A percentile compares a stretch with the other conserved stretches of the same genome.
Evolutionary conservation across 2,888 invertebrate genomes (phyloP).

Genomic region (Lycocerus yunnanus): DNA sequence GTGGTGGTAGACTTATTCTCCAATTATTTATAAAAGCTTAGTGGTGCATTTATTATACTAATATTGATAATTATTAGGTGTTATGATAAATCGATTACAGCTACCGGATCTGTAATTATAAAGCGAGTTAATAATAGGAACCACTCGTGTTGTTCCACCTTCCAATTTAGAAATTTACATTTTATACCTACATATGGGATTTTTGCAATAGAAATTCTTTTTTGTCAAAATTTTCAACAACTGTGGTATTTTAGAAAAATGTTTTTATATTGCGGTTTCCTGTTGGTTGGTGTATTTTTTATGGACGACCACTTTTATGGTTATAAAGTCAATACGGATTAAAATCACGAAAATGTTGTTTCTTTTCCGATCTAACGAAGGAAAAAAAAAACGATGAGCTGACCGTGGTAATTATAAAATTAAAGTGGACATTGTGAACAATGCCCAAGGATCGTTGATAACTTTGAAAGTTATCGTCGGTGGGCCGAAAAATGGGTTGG

Average conservation of each 20-base stretch:
- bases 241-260: not conserved
- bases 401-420: not conserved
- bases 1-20: conserved; percentile 48
- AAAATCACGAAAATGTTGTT: too few species aligned
- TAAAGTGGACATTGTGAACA: not conserved
- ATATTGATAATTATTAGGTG: not conserved
- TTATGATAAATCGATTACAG: not conserved
- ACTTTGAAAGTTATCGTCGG: not conserved
- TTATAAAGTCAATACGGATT: too few species aligned
- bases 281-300: not conserved
- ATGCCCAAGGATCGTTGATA: not conserved
- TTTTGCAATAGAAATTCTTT: too few species aligned
- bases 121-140: not conserved
- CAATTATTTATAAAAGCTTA: conserved; percentile 29
- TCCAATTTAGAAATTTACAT: not conserved
- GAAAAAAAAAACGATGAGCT: too few species aligned
- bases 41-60: not conserved
- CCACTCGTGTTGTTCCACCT: not conserved
- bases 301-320: too few species aligned
- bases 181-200: too few species aligned
- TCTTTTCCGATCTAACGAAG: too few species aligned
- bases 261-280: not conserved
- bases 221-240: too few species aligned
- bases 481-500: not conserved
- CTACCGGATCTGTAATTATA: not conserved